These are phyloP conservation scores for Neolamprologus sp. DNA, from an alignment of 2,113 vertebrate genomes.

Conservation along the genomic window DNA sequence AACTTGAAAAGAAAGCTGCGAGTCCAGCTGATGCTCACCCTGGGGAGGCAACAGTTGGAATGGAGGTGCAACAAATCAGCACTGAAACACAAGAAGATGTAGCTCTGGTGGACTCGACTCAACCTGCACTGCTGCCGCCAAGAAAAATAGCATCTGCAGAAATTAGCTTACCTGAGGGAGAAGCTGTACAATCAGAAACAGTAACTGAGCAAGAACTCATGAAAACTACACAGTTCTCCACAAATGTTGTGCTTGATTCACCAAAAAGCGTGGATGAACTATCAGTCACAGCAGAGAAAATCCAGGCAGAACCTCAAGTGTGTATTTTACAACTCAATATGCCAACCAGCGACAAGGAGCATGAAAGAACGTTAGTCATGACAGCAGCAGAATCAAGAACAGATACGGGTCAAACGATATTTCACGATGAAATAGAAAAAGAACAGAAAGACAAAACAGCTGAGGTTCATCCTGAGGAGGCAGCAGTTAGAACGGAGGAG, in stretches of 20 bases:
- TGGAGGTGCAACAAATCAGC: neutral
- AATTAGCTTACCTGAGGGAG: neutral
- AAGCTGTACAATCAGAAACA: neutral
- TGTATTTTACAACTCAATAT: neutral
- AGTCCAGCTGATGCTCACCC: neutral
- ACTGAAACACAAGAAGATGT: neutral
- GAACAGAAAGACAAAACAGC: neutral
- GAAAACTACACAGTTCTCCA: neutral
- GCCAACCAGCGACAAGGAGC: neutral
- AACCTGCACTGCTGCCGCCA: fast-evolving
- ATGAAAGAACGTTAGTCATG: neutral
- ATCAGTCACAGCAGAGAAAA: neutral
- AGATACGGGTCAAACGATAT: neutral
- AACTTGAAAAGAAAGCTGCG: fast-evolving
- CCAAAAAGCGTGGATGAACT: fast-evolving
- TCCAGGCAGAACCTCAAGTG: neutral
- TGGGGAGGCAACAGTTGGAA: neutral
- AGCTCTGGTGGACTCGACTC: neutral
- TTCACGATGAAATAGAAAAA: neutral
- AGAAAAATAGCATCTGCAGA: neutral
- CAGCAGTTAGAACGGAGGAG: neutral
- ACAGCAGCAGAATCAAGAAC: neutral
- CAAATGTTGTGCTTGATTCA: neutral
- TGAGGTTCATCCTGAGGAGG: neutral
- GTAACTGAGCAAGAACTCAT: neutral